phyloP scores from a whole-genome alignment of 2,888 invertebrate genomes.

The Lathronympha strigana region DNA sequence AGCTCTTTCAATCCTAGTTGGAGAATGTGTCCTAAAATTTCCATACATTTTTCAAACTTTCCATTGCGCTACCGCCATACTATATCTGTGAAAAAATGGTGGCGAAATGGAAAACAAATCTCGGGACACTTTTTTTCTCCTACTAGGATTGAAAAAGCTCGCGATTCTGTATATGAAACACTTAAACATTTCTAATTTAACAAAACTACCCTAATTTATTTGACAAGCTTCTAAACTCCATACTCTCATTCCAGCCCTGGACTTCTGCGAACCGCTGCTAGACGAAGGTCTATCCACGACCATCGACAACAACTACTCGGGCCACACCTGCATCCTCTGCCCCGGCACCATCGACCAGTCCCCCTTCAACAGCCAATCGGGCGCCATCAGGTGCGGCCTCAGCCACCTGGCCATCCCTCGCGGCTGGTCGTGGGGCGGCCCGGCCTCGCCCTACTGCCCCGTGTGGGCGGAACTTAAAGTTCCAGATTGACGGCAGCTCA shows the following conservation, averaged over 20 bases:
- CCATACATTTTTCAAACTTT: too few relatives aligned
- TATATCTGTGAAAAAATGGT: too few relatives aligned
- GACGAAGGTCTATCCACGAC: constrained; percentile 66
- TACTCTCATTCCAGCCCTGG: constrained; percentile 61
- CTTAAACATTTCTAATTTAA: background rate
- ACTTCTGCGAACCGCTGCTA: constrained; percentile 65
- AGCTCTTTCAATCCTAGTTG: too few relatives aligned
- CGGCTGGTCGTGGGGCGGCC: constrained; percentile 94
- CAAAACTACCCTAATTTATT: background rate
- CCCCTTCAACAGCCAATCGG: constrained; percentile 81
- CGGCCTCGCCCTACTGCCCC: constrained; percentile 89
- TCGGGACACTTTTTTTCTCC: too few relatives aligned
- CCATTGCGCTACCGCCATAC: too few relatives aligned
- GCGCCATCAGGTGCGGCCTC: constrained; percentile 88
- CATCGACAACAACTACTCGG: constrained; percentile 61
- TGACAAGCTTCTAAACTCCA: constrained; percentile 31
- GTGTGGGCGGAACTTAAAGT: constrained; percentile 88
- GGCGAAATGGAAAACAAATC: too few relatives aligned
- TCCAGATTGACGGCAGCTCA: constrained; percentile 70
- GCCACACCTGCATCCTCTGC: constrained; percentile 65
- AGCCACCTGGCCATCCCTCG: constrained; percentile 91
- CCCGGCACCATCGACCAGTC: constrained; percentile 60
- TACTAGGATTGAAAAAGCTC: too few relatives aligned
- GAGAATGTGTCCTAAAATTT: too few relatives aligned
- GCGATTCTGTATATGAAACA: too few relatives aligned